Base-by-base conservation (phyloP, 1,140 invertebrate species). In the Brachionus calyciflorus region DNA sequence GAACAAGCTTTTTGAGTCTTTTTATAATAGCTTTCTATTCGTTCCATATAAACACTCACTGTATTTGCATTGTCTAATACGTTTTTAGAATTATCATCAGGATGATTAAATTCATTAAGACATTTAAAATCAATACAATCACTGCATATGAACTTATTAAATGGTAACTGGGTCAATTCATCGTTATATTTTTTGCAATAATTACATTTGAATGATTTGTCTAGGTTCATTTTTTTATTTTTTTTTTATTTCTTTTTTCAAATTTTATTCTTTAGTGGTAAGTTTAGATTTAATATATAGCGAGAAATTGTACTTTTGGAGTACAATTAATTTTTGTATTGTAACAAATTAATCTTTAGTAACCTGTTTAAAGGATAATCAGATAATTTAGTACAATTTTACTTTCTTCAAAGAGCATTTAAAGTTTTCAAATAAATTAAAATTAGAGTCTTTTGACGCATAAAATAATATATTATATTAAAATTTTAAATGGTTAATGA, bases 21-120 rank as follows among this genome's bases (percentile, higher is more conserved):
- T 44, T 44, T 41, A 24, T 65, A 44, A 28, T 65, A 19, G 24
- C 44, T 65, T 17, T 65, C 60, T 24, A 65, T 65, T 24, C 40
- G 19, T 1, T 65, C 60, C 60, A 65, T 65, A n/a, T 44, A 65
- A 65, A 65, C 19, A 30, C 60, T 37, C 2, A 65, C 60, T 24
- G 60, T 37, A 19, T 65, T 65, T 26, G 44, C 24, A 24, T 65
- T 65, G 10, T 65, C 60, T 10, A 65, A 41, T 44, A 44, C 60
- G 21, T 65, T 24, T 4, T 12, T 6, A 3, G 33, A 12, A 24
- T 65, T 37, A 44, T 65, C 60, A 44, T 41, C 40, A 21, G n/a
- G n/a, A n/a, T 7, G 19, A 24, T 65, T 65, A n/a, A 65, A 65
- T 41, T 65, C 60, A 19, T 65, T 65, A 14, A 65, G 21, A 14